Base-by-base conservation (phyloP, 2,113 vertebrate species). In the Podarcis muralis region DNA sequence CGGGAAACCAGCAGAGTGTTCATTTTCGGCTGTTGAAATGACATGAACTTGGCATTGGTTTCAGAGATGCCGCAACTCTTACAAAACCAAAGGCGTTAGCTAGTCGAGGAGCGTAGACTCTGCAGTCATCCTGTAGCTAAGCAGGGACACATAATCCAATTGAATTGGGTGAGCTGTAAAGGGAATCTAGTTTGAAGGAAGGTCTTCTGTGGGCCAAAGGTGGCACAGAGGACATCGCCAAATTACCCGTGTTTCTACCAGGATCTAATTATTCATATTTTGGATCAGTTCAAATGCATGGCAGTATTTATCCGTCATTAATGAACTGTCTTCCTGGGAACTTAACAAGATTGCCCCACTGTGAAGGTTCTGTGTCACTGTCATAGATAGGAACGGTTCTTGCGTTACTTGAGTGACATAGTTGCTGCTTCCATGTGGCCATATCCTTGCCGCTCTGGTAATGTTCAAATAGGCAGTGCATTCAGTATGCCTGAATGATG, bases 101-200 rank as follows among this genome's bases (percentile, higher is more conserved):
- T 32, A 76, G 62, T 83, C 32, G 37, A n/a, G 8, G n/a, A 77
- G 13, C 81, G 59, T 40, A 59, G 71, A 32, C 16, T 69, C 30
- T 84, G 23, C 16, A 68, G 40, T 53, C 40, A 69, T 68, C 43
- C 35, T 48, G 37, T 27, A 77, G 74, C 81, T 15, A 69, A 27
- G 32, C 65, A 69, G n/a, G 65, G 40, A 77, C 69, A 57, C 22
- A 35, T 78, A 88, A 88, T 88, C 83, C 43, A 72, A 84, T 75
- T 84, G 66, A 81, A 48, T 30, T 74, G 48, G n/a, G 43, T 72
- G 32, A 32, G 6, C 77, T 87, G 57, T 37, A 30, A 35, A 53
- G 1, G 20, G 57, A 88, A 88, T 84, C 72, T 78, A 83, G 77
- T 88, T 88, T 88, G 72, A 68, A 68, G 32, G 32, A 71, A 88